A percentile compares a stretch with the other conserved stretches of the same genome.
These are phyloP conservation scores for Echinometra lucunter DNA, from an alignment of 53 echinoderm and acorn worm genomes.

Conservation along the genomic window DNA sequence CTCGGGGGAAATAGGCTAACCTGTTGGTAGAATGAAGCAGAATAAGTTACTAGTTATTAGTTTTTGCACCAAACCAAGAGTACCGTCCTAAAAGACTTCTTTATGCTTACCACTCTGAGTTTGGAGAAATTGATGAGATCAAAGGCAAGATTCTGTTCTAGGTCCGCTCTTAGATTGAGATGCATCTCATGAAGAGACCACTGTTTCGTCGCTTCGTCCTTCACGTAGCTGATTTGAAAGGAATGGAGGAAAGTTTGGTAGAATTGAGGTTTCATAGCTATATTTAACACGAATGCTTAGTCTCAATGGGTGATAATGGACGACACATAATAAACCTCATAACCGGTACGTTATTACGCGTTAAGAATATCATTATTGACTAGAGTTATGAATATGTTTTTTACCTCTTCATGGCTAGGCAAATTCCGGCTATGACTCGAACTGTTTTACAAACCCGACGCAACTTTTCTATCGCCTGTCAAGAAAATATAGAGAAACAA, in stretches of 20 bases:
- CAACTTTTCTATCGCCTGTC: slow-evolving; percentile 78
- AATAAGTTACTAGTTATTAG: no score
- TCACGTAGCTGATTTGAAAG: slow-evolving; percentile 80
- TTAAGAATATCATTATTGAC: no score
- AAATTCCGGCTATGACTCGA: slow-evolving; percentile 89
- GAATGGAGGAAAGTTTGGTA: not conserved
- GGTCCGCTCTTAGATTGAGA: slow-evolving; percentile 89
- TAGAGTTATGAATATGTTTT: no score
- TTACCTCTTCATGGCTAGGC: slow-evolving; percentile 90
- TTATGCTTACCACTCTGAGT: slow-evolving; percentile 81
- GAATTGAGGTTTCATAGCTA: not conserved
- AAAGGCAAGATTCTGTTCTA: slow-evolving; percentile 92
- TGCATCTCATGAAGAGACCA: slow-evolving; percentile 99
- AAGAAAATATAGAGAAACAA: not conserved
- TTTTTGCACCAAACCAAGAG: no score
- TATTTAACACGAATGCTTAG: not conserved
- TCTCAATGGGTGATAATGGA: no score
- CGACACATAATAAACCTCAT: no score
- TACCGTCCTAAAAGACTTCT: no score
- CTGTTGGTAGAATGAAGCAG: no score
- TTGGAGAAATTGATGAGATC: slow-evolving; percentile 94
- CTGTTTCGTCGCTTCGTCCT: slow-evolving; percentile 82
- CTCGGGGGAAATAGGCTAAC: no score
- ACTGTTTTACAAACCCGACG: slow-evolving; percentile 82
- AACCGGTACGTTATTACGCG: no score